Evolutionary conservation across 2,113 vertebrate species (phyloP).

Genomic region (Melospiza melodia): DNA sequence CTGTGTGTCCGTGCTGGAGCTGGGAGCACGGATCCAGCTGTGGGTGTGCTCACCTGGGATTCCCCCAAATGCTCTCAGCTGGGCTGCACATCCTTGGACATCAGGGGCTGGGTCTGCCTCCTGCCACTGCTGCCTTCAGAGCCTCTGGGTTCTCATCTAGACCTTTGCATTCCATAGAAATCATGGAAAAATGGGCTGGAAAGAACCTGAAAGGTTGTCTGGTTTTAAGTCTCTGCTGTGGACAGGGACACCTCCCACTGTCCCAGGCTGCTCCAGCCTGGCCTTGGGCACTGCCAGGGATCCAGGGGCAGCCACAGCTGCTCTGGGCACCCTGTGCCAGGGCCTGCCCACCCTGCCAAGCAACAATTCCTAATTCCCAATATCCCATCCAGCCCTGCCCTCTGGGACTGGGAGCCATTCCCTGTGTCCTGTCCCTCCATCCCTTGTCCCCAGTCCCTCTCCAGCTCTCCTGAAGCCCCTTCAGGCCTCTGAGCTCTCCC

Average conservation of each 20-base stretch:
- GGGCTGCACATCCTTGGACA: neutral
- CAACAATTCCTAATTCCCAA: neutral
- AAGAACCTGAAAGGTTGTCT: neutral
- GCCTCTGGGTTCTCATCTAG: neutral
- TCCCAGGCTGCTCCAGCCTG: accelerated
- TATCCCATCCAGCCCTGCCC: accelerated
- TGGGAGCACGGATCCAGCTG: neutral
- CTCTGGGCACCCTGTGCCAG: neutral
- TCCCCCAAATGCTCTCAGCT: accelerated
- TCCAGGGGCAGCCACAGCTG: neutral
- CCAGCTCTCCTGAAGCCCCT: neutral
- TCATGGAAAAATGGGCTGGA: neutral
- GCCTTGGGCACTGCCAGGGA: neutral
- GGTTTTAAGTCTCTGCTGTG: neutral
- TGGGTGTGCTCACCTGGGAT: accelerated
- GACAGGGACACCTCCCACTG: neutral
- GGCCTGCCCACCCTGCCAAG: accelerated
- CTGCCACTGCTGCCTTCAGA: neutral
- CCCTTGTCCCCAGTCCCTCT: neutral
- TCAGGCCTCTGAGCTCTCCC: neutral
- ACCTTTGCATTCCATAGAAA: neutral
- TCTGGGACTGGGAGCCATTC: neutral
- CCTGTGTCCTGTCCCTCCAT: neutral
- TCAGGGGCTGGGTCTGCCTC: neutral
- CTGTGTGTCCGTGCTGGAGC: neutral